phyloP scores from a whole-genome alignment of 1,140 invertebrate genomes.

The Phortica variegata region DNA sequence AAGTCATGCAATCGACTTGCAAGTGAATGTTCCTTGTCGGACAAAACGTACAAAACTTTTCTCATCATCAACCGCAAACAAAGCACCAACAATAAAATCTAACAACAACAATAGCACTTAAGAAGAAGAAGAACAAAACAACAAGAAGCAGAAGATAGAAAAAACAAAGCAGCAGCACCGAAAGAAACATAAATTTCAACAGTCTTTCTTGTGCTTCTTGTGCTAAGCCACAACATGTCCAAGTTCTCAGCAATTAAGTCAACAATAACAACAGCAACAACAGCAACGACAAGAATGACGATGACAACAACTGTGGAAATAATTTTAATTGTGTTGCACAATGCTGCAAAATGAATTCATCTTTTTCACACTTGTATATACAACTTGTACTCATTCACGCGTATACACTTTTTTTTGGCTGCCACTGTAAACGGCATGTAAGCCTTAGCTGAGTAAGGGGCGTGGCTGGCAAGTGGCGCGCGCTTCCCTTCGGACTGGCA shows the following conservation, averaged over 20 bases:
- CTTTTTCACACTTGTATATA: slow-evolving; percentile 42
- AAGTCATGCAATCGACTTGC: too few species aligned
- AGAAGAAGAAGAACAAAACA: neutral
- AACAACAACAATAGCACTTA: slow-evolving; percentile 1
- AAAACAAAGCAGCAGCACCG: slow-evolving; percentile 12
- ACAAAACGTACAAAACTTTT: slow-evolving; percentile 52
- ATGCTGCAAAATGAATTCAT: slow-evolving; percentile 55
- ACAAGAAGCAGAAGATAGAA: slow-evolving; percentile 19
- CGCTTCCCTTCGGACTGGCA: too few species aligned
- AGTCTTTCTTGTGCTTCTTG: slow-evolving; percentile 15
- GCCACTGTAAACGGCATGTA: too few species aligned
- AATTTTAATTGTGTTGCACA: slow-evolving; percentile 55
- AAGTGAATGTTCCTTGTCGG: too few species aligned
- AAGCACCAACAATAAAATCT: slow-evolving; percentile 42
- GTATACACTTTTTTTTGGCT: slow-evolving; percentile 14
- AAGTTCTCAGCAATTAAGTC: slow-evolving; percentile 53
- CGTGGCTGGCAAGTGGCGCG: slow-evolving; percentile 22
- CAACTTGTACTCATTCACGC: neutral
- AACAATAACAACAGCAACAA: slow-evolving; percentile 6
- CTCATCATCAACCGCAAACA: slow-evolving; percentile 54
- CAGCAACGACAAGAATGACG: neutral
- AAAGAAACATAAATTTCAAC: too few species aligned
- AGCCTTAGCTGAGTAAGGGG: too few species aligned
- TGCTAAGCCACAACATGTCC: slow-evolving; percentile 42
- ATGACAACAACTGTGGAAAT: slow-evolving; percentile 34